phyloP scores from a whole-genome alignment of 2,113 vertebrate genomes.

The Chlamydotis undulata region DNA sequence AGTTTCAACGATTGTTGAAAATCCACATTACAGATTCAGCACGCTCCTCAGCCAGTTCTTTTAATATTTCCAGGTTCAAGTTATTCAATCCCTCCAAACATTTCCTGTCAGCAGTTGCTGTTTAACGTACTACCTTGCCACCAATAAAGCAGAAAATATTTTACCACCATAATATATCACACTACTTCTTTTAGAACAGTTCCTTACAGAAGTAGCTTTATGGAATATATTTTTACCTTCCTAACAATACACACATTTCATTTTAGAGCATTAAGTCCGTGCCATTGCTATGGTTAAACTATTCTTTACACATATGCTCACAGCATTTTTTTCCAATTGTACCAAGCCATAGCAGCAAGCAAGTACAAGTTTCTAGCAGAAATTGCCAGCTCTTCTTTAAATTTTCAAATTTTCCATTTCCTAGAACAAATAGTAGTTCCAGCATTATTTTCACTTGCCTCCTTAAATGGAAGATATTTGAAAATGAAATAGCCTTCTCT shows the following conservation, averaged over 20 bases:
- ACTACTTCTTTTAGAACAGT: neutral
- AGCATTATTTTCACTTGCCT: neutral
- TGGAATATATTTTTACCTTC: neutral
- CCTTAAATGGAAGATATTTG: neutral
- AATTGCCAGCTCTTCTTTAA: neutral
- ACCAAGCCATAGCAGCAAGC: neutral
- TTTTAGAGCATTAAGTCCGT: neutral
- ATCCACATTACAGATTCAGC: neutral
- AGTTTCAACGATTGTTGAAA: neutral
- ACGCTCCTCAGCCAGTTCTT: neutral
- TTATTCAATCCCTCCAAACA: neutral
- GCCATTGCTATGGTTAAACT: neutral
- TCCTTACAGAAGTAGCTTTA: neutral
- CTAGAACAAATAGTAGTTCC: neutral
- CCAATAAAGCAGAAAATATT: neutral
- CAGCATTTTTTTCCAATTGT: neutral
- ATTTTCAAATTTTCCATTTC: neutral
- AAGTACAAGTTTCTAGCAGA: neutral
- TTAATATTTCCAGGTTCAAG: neutral
- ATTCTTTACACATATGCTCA: neutral
- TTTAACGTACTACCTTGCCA: neutral
- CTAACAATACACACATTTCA: neutral
- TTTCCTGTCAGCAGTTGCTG: neutral
- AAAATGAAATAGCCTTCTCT: neutral
- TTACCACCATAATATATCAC: neutral